Evolutionary conservation across 2,888 invertebrate species (phyloP).

Genomic region (Xylota segnis): DNA sequence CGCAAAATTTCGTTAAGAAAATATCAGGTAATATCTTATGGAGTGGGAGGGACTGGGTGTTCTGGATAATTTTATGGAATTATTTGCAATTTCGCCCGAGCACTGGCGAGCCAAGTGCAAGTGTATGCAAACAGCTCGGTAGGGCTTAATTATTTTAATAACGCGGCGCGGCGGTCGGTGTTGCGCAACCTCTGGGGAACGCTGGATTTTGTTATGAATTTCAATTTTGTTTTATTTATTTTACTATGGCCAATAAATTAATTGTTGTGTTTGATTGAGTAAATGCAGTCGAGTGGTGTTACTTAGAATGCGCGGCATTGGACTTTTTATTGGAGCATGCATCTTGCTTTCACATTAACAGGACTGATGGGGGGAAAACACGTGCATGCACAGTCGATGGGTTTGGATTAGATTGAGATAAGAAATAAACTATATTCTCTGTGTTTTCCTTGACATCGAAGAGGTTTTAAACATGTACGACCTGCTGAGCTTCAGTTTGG

Average conservation of each 20-base stretch:
- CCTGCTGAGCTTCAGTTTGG: too few relatives aligned
- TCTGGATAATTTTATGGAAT: conserved; percentile 40
- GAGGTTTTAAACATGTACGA: too few relatives aligned
- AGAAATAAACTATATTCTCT: too few relatives aligned
- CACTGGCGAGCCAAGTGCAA: conserved; percentile 2
- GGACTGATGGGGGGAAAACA: too few relatives aligned
- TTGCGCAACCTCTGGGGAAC: conserved; percentile 5
- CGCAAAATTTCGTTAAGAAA: conserved; percentile 54
- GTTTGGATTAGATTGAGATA: too few relatives aligned
- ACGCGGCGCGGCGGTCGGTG: not conserved
- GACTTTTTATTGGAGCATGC: not conserved
- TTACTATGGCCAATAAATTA: not conserved
- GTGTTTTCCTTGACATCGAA: too few relatives aligned
- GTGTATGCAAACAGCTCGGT: conserved; percentile 7
- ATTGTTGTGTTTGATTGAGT: not conserved
- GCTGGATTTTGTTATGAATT: conserved; percentile 10
- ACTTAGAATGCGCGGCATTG: not conserved
- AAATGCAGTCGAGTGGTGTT: not conserved
- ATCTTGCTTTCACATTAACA: not conserved
- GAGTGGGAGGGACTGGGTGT: conserved; percentile 27
- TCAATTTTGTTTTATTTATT: conserved; percentile 7
- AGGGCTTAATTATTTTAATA: conserved; percentile 28
- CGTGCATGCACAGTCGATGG: too few relatives aligned
- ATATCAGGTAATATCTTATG: conserved; percentile 26
- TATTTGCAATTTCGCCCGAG: not conserved